Conservation (phyloP, 2,888 invertebrate genomes). For the Isoperla grammatica region DNA sequence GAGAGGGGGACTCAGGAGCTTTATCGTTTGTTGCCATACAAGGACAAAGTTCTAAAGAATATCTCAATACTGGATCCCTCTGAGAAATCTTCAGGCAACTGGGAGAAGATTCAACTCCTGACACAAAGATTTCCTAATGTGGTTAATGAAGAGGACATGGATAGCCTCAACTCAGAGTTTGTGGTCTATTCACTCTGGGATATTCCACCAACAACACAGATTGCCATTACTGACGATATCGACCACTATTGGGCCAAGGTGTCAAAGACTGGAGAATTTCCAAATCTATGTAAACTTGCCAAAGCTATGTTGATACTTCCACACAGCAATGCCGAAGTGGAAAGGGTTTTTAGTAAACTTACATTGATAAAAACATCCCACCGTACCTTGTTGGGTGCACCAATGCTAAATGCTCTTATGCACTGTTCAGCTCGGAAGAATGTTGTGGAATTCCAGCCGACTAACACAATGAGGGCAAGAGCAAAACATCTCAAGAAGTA, state of each 20-base stretch:
- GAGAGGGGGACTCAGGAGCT: too few species aligned
- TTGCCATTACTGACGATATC: too few species aligned
- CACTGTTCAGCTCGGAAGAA: background rate
- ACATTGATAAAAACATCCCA: constrained; percentile 1
- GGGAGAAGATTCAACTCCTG: background rate
- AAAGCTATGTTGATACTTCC: background rate
- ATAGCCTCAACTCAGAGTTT: too few species aligned
- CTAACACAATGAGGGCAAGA: background rate
- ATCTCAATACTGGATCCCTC: background rate
- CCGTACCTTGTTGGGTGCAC: background rate
- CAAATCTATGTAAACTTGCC: background rate
- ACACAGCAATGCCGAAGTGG: constrained; percentile 2
- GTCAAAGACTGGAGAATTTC: background rate
- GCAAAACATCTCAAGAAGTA: background rate
- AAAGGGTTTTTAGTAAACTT: constrained; percentile 1
- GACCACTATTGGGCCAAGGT: too few species aligned
- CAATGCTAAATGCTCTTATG: constrained; percentile 1
- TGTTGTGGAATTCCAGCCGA: background rate
- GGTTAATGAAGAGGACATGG: background rate
- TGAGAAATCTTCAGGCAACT: background rate
- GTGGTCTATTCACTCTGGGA: too few species aligned
- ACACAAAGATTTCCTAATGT: background rate
- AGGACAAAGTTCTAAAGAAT: background rate
- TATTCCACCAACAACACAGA: too few species aligned
- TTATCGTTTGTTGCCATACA: too few species aligned